Evolutionary conservation across 2,888 invertebrate genomes (phyloP).

Genomic region (Morpho achilles): DNA sequence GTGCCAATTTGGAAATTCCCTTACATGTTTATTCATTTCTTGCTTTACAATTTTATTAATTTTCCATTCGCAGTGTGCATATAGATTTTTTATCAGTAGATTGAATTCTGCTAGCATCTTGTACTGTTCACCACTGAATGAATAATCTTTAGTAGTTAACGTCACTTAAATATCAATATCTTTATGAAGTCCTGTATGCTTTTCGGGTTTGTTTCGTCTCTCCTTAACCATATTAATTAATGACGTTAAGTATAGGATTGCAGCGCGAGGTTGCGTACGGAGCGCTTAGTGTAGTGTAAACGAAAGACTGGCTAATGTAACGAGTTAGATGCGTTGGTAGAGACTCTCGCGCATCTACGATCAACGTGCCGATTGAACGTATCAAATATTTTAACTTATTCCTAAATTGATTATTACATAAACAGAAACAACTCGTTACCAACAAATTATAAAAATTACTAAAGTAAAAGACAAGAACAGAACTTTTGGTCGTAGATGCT

Average conservation of each 20-base stretch:
- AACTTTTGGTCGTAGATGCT: constrained; percentile 6
- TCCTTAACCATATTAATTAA: constrained; percentile 16
- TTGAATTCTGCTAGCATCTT: constrained; percentile 9
- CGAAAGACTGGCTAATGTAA: constrained; percentile 77
- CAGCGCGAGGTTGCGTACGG: constrained; percentile 3
- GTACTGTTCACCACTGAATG: not conserved
- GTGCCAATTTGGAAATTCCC: constrained; percentile 52
- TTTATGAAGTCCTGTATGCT: constrained; percentile 1
- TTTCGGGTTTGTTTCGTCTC: not conserved
- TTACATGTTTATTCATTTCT: constrained; percentile 17
- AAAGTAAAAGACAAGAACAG: not conserved
- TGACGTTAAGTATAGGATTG: too few relatives aligned
- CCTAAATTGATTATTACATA: not conserved
- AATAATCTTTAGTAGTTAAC: not conserved
- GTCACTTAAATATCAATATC: not conserved
- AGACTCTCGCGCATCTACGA: constrained; percentile 11
- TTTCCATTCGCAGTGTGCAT: not conserved
- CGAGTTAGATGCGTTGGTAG: constrained; percentile 40
- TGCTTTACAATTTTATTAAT: constrained; percentile 2
- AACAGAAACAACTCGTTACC: too few relatives aligned
- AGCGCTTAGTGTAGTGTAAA: constrained; percentile 58
- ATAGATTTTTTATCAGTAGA: not conserved
- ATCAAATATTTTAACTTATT: not conserved
- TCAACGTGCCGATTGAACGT: not conserved
- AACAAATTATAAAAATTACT: too few relatives aligned